A percentile compares a stretch with the other conserved stretches of the same genome.
phyloP scores from a whole-genome alignment of 2,888 invertebrate species.

The Yponomeuta evonymella region DNA sequence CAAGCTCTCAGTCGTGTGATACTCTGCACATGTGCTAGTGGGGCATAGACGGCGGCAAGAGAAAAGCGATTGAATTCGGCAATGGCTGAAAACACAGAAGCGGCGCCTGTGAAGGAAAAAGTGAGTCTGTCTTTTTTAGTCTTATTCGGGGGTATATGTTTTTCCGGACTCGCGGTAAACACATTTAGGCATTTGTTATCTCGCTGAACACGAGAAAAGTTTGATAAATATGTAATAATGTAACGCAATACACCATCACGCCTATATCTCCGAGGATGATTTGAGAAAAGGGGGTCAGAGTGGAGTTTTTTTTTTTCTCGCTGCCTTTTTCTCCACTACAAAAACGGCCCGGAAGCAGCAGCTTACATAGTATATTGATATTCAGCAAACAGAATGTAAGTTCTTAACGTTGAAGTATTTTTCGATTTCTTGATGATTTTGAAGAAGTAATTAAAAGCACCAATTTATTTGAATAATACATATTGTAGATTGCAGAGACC shows the following conservation, averaged over 20 bases:
- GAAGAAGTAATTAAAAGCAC: no score
- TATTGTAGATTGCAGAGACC: no score
- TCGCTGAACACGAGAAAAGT: neutral
- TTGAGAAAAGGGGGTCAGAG: no score
- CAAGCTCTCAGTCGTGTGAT: neutral
- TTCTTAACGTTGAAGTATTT: no score
- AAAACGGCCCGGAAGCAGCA: no score
- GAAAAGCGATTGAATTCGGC: neutral
- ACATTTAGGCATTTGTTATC: neutral
- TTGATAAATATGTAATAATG: neutral
- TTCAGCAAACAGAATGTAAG: no score
- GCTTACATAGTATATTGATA: no score
- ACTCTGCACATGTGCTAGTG: neutral
- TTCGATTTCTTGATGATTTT: no score
- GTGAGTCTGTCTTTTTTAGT: constrained; percentile 33
- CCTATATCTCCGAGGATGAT: no score
- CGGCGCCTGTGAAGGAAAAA: constrained; percentile 36
- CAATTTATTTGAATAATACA: no score
- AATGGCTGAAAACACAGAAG: constrained; percentile 22
- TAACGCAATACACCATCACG: neutral
- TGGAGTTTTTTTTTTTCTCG: no score
- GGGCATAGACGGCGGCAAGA: neutral
- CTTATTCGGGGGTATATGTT: neutral
- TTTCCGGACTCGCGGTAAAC: neutral
- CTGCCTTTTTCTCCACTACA: no score